Evolutionary conservation across 2,113 vertebrate genomes (phyloP).

Genomic region (Bagarius yarrelli): DNA sequence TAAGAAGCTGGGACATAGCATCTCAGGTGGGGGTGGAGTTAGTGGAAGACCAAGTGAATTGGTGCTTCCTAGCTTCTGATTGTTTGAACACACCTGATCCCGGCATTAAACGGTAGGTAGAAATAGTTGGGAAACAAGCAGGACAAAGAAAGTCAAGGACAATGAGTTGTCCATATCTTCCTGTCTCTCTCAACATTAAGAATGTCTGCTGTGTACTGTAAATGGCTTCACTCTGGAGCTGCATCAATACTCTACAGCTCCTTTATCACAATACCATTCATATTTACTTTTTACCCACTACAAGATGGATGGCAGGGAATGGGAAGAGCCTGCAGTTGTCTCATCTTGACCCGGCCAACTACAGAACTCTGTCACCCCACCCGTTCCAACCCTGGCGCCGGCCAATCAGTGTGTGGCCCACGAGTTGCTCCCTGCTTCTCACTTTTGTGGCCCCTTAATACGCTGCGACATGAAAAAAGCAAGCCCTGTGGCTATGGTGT

Average conservation of each 20-base stretch:
- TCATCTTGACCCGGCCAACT: conserved; percentile 46
- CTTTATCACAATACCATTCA: background rate
- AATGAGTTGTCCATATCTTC: too few relatives aligned
- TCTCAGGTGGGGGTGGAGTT: too few relatives aligned
- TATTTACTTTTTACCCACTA: conserved; percentile 2
- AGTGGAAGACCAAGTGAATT: too few relatives aligned
- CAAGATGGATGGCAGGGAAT: conserved; percentile 2
- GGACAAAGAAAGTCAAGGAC: too few relatives aligned
- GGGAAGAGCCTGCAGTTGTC: conserved; percentile 37
- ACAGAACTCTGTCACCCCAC: conserved; percentile 48
- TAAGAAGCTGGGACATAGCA: too few relatives aligned
- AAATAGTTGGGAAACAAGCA: too few relatives aligned
- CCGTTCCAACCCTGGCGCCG: conserved; percentile 18
- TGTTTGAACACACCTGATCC: too few relatives aligned
- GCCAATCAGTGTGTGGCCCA: conserved; percentile 28
- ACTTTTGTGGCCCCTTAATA: conserved; percentile 48
- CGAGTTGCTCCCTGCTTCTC: conserved; percentile 33
- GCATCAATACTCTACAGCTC: background rate
- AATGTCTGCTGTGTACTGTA: background rate
- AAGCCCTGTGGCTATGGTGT: conserved; percentile 32
- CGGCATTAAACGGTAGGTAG: too few relatives aligned
- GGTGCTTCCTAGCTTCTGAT: too few relatives aligned
- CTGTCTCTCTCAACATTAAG: background rate
- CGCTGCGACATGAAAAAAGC: conserved; percentile 42
- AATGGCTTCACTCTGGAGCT: background rate